Evolutionary conservation across 2,797 vertebrate species (phyloP), one percentile per base, ranked within the genome.

Genomic region (Pteropus rufus): DNA sequence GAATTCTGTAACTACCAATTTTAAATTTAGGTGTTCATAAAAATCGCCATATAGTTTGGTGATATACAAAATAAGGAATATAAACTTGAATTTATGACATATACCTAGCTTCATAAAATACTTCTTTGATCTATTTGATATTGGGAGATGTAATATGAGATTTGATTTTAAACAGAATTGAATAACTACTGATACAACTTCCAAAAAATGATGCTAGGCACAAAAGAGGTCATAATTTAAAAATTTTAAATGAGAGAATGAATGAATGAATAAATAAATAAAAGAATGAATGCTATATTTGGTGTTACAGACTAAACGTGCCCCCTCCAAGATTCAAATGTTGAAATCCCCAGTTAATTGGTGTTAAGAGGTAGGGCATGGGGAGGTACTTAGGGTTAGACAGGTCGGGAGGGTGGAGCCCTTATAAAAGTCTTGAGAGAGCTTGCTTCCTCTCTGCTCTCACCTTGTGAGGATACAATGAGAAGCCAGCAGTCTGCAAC

Each of bases 131-230:
- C 11, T n/a, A 16, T 80, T 88, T 76, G 60, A 67, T 46, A n/a
- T 56, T 56, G 52, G 77, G 34, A 91, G 21, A n/a, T 52, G 1
- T 64, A 21, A 65, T 58, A 2, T 67, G 70, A 92, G 49, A 82
- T 64, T 89, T 95, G 62, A 94, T 96, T 91, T 87, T 29, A 49
- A 93, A 92, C 93, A 44, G 10, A 49, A 69, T 76, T 67, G 34
- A 92, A 64, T 89, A 84, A 58, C 70, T n/a, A 89, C 12, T 23
- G 11, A 49, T 72, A n/a, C 12, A 85, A 56, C 83, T 70, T 86
- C n/a, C 41, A 91, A 89, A 79, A 65, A 75, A 31, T 46, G 89
- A 73, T 64, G 10, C 10, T 87, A 36, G 7, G 3, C 10, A 44
- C 14, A 86, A 18, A 81, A 72, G 46, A 76, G n/a, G 18, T n/a